These are phyloP conservation scores for Pristionchus pacificus DNA, from an alignment of 1,140 invertebrate species.

Conservation along the genomic window DNA sequence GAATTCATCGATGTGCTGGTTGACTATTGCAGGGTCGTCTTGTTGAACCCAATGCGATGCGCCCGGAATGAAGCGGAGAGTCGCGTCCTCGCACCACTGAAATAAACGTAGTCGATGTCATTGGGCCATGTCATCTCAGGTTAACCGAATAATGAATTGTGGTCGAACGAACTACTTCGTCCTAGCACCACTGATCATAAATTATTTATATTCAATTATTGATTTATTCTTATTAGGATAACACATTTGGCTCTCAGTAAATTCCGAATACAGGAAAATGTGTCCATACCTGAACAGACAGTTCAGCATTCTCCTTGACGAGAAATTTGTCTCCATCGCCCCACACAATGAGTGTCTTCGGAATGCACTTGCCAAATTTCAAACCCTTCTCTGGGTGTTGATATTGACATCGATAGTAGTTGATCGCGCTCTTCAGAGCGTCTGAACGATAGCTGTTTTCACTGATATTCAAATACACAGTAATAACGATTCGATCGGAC, in stretches of 20 bases:
- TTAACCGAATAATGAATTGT: no score
- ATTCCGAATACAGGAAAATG: no score
- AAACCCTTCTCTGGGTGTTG: slow-evolving; percentile 31
- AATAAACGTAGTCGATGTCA: no score
- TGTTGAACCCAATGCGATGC: slow-evolving; percentile 73
- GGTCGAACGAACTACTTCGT: no score
- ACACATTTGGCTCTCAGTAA: no score
- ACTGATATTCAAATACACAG: no score
- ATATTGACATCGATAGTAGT: slow-evolving; percentile 69
- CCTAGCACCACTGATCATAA: no score
- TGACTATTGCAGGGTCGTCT: slow-evolving; percentile 69
- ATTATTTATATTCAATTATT: no score
- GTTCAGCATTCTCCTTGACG: slow-evolving; percentile 65
- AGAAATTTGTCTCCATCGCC: slow-evolving; percentile 69
- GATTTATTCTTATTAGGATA: background rate
- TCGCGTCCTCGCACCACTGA: slow-evolving; percentile 64
- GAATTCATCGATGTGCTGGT: slow-evolving; percentile 62
- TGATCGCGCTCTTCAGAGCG: slow-evolving; percentile 74
- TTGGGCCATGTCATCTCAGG: no score
- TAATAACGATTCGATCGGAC: no score
- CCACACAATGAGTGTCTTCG: slow-evolving; percentile 66
- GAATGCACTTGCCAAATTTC: no score
- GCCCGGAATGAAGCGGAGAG: slow-evolving; percentile 67
- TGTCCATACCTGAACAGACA: slow-evolving; percentile 67
- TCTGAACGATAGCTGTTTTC: slow-evolving; percentile 65